Conservation (phyloP, 2,797 vertebrate genomes). For the Antrozous pallidus region DNA sequence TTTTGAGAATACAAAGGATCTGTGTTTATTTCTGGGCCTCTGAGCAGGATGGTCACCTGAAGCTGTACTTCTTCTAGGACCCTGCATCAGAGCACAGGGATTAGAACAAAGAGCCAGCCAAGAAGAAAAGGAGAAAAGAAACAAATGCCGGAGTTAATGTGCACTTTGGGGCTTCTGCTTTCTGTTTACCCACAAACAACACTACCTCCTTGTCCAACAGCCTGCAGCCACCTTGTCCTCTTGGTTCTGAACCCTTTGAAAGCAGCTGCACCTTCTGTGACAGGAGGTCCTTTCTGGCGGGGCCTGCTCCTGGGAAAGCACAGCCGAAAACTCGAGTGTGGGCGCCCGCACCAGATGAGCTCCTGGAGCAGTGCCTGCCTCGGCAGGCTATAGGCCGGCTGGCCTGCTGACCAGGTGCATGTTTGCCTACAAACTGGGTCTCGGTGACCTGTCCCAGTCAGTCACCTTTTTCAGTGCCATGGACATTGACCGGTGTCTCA, state of each 20-base stretch:
- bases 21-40: slow-evolving; percentile 43
- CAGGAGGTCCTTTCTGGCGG: too few species aligned
- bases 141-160: slow-evolving; percentile 72
- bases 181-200: neutral
- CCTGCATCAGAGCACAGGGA: slow-evolving; percentile 79
- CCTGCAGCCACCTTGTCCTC: neutral
- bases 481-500: slow-evolving; percentile 93
- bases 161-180: neutral
- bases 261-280: too few species aligned
- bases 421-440: slow-evolving; percentile 93
- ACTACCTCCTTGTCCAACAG: neutral
- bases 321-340: too few species aligned
- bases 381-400: too few species aligned
- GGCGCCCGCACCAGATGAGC: too few species aligned
- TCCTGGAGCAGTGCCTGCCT: too few species aligned
- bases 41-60: neutral
- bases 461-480: slow-evolving; percentile 98
- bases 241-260: neutral
- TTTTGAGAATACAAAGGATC: neutral
- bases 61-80: slow-evolving; percentile 77
- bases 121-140: slow-evolving; percentile 87
- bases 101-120: slow-evolving; percentile 89
- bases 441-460: slow-evolving; percentile 95
- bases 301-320: too few species aligned
- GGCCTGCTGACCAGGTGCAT: slow-evolving; percentile 84